Evolutionary conservation across 2,113 vertebrate species (phyloP).

Genomic region (Naja naja): DNA sequence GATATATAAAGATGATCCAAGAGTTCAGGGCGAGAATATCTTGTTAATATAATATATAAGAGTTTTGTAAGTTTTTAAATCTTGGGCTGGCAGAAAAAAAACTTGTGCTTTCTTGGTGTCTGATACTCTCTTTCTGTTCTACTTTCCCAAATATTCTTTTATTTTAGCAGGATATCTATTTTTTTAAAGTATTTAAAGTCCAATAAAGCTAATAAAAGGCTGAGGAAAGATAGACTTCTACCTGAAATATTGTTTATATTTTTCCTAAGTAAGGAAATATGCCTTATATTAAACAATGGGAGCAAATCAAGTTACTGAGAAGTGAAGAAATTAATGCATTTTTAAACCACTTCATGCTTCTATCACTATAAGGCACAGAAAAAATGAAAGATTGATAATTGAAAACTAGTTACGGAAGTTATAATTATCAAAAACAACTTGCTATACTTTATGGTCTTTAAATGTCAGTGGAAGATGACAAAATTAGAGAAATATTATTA

Average conservation of each 20-base stretch:
- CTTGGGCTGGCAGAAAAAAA: neutral
- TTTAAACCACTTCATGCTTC: neutral
- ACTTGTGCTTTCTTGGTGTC: neutral
- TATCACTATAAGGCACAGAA: neutral
- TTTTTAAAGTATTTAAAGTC: neutral
- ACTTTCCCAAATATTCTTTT: neutral
- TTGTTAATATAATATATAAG: neutral
- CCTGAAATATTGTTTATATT: neutral
- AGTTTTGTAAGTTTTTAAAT: neutral
- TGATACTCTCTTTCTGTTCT: neutral
- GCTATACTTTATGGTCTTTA: neutral
- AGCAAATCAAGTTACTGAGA: neutral
- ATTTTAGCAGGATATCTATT: neutral
- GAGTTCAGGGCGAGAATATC: neutral
- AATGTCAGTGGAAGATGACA: neutral
- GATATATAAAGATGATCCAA: neutral
- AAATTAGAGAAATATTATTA: neutral
- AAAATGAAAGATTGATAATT: neutral
- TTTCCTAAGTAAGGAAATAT: neutral
- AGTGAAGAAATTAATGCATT: neutral
- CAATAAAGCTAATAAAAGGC: neutral
- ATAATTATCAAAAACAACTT: neutral
- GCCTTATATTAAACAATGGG: neutral
- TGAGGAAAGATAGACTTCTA: neutral
- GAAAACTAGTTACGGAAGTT: neutral